Base-by-base conservation (phyloP, 30 jellyfish, hydroid and myxozoan genomes). In the Phacellophora camtschatica region DNA sequence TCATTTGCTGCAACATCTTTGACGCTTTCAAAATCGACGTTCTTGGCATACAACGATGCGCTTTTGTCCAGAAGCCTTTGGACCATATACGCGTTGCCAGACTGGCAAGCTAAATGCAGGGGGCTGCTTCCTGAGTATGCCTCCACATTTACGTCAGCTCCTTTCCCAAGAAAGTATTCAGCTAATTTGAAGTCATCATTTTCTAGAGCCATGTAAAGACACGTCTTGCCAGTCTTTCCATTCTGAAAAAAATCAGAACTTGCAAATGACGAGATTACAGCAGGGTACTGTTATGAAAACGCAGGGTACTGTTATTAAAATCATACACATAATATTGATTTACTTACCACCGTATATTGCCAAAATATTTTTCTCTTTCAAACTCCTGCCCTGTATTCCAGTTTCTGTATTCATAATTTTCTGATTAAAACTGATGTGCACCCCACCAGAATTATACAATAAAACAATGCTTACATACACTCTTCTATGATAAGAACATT, bases 81-180 rank as follows among this genome's bases (percentile, higher is more conserved):
- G 5, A 80, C 80, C 74, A 80, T 39, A 48, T 35, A 53, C 10
- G 28, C 1, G 36, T 80, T n/a, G 25, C 91, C 91, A 18, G 61
- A 31, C 51, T 55, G 77, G 68, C 84, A 39, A 0, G 91, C 84
- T 34, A 80, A 32, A 32, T 80, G 91, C 78, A 80, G 56, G 1
- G 91, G 91, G 66, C 77, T 39, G 49, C 50, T 28, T 22, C 91
- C 91, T 15, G 91, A 80, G 56, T n/a, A 80, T 8, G 91, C 32
- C 25, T 36, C 66, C 0, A 16, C 35, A 56, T 80, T 66, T 1
- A 66, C 83, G 37, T 80, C 80, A 7, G 91, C 91, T 7, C 84
- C 84, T 4, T 71, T 22, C 35, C 35, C 32, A 20, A 80, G 29
- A 15, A 80, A 43, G 25, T 28, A n/a, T 7, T 65, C 46, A 0